Evolutionary conservation across 2,797 vertebrate genomes (phyloP).

Genomic region (Rhadinocentrus ornatus): DNA sequence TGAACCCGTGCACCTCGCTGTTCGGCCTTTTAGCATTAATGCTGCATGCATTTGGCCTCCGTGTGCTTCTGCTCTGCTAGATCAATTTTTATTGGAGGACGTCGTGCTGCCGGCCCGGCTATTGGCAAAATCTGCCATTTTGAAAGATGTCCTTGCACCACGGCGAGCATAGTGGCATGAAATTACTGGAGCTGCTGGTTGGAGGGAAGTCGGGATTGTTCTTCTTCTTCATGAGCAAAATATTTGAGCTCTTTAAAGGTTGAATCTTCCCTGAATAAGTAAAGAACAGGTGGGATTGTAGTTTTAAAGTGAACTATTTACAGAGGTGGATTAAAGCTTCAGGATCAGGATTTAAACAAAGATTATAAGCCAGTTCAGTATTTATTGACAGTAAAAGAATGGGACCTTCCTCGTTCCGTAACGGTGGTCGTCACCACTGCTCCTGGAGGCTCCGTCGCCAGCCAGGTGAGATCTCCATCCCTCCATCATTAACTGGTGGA

Average conservation of each 20-base stretch:
- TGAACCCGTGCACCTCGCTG: slow-evolving; percentile 42
- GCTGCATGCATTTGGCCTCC: slow-evolving; percentile 56
- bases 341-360: slow-evolving; percentile 7
- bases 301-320: too few species aligned
- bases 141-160: slow-evolving; percentile 42
- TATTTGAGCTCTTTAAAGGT: too few species aligned
- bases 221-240: too few species aligned
- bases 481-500: slow-evolving; percentile 73
- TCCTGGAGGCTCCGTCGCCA: slow-evolving; percentile 30
- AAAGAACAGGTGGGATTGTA: too few species aligned
- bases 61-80: slow-evolving; percentile 50
- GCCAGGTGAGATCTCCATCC: slow-evolving; percentile 64
- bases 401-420: too few species aligned
- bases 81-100: slow-evolving; percentile 69
- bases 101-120: slow-evolving; percentile 18
- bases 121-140: slow-evolving; percentile 37
- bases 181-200: slow-evolving; percentile 12
- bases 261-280: too few species aligned
- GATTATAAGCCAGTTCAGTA: not conserved
- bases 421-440: not conserved
- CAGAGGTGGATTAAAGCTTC: too few species aligned
- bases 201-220: slow-evolving; percentile 40
- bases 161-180: slow-evolving; percentile 8
- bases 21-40: slow-evolving; percentile 64
- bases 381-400: too few species aligned